Evolutionary conservation across 2,797 vertebrate genomes (phyloP).

Genomic region (Enteromius radiatus): DNA sequence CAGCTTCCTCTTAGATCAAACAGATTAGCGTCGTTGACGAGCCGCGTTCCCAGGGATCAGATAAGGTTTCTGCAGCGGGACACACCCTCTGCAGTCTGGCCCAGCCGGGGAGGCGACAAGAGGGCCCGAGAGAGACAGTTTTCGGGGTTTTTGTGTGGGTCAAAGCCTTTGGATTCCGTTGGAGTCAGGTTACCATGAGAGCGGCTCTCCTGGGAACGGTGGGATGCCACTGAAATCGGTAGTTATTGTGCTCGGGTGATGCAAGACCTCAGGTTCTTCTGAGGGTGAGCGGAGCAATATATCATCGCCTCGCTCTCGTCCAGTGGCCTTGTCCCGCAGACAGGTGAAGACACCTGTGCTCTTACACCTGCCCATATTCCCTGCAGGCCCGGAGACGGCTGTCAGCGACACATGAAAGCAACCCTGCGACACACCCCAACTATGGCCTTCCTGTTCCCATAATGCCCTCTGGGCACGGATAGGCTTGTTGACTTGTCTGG

Average conservation of each 20-base stretch:
- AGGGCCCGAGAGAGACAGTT: constrained; percentile 14
- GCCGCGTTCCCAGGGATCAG: constrained; percentile 55
- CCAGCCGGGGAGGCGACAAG: constrained; percentile 39
- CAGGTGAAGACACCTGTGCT: constrained; percentile 38
- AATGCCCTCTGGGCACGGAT: constrained; percentile 41
- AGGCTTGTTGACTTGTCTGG: constrained; percentile 41
- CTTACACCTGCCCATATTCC: constrained; percentile 12
- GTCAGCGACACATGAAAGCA: constrained; percentile 34
- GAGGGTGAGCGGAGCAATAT: not conserved
- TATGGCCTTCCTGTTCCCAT: constrained; percentile 30
- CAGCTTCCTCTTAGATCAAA: constrained; percentile 63
- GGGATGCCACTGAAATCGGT: constrained; percentile 20
- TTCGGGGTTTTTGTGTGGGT: constrained; percentile 47
- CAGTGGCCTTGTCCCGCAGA: constrained; percentile 10
- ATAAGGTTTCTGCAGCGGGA: constrained; percentile 60
- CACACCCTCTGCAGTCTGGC: constrained; percentile 56
- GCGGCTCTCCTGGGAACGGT: constrained; percentile 34
- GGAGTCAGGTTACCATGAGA: constrained; percentile 53
- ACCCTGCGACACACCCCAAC: constrained; percentile 17
- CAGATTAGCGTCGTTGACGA: constrained; percentile 61
- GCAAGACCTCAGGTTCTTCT: not conserved
- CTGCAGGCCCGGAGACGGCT: constrained; percentile 6
- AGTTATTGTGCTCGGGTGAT: constrained; percentile 38
- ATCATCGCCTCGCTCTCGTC: not conserved
- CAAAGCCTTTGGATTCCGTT: constrained; percentile 52